Base-by-base conservation (phyloP, 2,888 invertebrate genomes). In the Caradrina kadenii region DNA sequence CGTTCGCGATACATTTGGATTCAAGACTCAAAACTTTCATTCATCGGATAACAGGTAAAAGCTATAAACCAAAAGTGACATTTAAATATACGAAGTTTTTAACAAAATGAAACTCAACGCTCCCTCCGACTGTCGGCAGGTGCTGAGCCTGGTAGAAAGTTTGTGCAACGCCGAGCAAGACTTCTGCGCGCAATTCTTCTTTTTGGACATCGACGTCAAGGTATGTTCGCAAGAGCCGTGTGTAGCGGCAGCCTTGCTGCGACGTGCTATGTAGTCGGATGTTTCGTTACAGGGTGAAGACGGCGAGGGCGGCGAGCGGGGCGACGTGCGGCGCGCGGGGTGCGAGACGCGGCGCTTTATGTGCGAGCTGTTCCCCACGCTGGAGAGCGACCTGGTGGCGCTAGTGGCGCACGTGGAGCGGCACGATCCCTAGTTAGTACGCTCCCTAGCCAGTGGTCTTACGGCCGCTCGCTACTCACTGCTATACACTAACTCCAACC, bases 151-250 rank as follows among this genome's bases (percentile, higher is more conserved):
- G 89, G 96, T 99, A 78, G 99, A 99, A 90, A 98, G 98, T 5
- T 97, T 99, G 66, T 99, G 99, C 89, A 96, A 99, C 80, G 98
- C 98, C 31, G 99, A 99, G 92, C 99, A 99, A 94, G 98, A 98
- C 82, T 99, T 99, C 93, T 99, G 99, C 91, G 97, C 98, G 21
- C 96, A 97, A 74, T 99, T 99, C 95, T 99, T 99, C 91, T 98
- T 98, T 92, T 96, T 99, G 84, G 98, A 98, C 87, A 96, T 89
- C 10, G 95, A 95, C 59, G 81, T 88, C 0, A 95, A 94, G 92
- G 95, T 94, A 73, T 63, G 31, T 62, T 56, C 17, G 10, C 0
- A 17, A 45, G 35, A 35, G 1, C n/a, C 17, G 48, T 52, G 5
- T 31, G 13, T 13, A 22, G n/a, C 21, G 8, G 13, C 6, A 22